Evolutionary conservation across 2,888 invertebrate species (phyloP).

Genomic region (Dryomyza anilis): DNA sequence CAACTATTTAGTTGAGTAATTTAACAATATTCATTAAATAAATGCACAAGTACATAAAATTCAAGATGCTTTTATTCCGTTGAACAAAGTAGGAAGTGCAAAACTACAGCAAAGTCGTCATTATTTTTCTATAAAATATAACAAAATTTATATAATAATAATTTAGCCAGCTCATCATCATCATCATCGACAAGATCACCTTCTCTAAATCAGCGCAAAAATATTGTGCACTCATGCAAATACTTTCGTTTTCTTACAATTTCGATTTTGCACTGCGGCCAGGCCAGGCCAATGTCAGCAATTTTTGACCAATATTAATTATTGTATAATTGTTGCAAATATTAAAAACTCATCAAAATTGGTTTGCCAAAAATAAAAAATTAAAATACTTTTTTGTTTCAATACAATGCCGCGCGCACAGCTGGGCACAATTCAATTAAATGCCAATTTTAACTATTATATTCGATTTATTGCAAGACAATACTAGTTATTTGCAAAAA

Average conservation of each 20-base stretch:
- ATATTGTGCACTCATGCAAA: conserved; percentile 1
- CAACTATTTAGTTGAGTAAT: too few relatives aligned
- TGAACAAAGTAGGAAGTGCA: too few relatives aligned
- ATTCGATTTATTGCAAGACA: background rate
- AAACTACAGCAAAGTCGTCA: too few relatives aligned
- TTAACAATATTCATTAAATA: too few relatives aligned
- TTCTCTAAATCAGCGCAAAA: too few relatives aligned
- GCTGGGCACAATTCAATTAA: conserved; percentile 44
- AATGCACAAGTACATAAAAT: too few relatives aligned
- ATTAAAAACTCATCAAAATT: conserved; percentile 13
- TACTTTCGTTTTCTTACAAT: conserved; percentile 5
- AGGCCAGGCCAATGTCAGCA: background rate
- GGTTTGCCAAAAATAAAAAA: background rate
- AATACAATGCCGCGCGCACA: conserved; percentile 25
- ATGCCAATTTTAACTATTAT: conserved; percentile 30
- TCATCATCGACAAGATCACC: too few relatives aligned
- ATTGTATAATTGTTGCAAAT: background rate
- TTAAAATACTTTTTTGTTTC: background rate
- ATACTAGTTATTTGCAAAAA: background rate
- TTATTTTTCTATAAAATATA: too few relatives aligned
- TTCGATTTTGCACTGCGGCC: background rate
- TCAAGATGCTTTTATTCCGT: too few relatives aligned
- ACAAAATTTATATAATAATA: too few relatives aligned
- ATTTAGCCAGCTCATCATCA: too few relatives aligned
- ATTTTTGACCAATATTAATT: background rate